Conservation (phyloP, 53 echinoderm and acorn worm species). For the Patiria pectinifera region DNA sequence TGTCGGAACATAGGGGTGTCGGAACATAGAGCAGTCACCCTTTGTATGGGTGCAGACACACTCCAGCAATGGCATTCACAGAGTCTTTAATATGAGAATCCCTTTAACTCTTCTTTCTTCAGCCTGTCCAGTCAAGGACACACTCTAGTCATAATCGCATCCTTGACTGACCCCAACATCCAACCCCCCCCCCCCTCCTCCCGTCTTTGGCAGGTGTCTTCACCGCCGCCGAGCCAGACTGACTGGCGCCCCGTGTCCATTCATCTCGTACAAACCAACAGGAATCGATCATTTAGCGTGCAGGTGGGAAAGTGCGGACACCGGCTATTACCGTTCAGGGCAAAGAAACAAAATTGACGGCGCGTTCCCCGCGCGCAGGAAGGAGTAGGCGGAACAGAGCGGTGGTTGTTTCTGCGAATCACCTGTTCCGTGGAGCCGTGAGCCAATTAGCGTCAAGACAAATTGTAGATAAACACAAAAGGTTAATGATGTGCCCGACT, state of each 20-base stretch:
- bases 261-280: slow-evolving; percentile 14
- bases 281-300: slow-evolving; percentile 11
- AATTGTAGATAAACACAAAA: background rate
- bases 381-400: background rate
- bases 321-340: background rate
- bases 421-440: slow-evolving; percentile 15
- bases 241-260: slow-evolving; percentile 45
- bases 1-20: too few species aligned
- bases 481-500: background rate
- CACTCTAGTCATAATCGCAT: slow-evolving; percentile 7
- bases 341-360: background rate
- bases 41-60: too few species aligned
- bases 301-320: slow-evolving; percentile 36
- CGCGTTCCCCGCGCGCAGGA: slow-evolving; percentile 2
- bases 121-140: slow-evolving; percentile 26
- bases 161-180: slow-evolving; percentile 2
- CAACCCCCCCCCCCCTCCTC: background rate
- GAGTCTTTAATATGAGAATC: too few species aligned
- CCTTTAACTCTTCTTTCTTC: background rate
- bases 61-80: too few species aligned
- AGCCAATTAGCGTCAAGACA: background rate
- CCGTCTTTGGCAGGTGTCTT: slow-evolving; percentile 27
- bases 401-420: background rate
- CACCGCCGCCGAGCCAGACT: slow-evolving; percentile 15
- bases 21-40: too few species aligned